Evolutionary conservation across 1,140 invertebrate genomes (phyloP).

Genomic region (Carposina sasakii): DNA sequence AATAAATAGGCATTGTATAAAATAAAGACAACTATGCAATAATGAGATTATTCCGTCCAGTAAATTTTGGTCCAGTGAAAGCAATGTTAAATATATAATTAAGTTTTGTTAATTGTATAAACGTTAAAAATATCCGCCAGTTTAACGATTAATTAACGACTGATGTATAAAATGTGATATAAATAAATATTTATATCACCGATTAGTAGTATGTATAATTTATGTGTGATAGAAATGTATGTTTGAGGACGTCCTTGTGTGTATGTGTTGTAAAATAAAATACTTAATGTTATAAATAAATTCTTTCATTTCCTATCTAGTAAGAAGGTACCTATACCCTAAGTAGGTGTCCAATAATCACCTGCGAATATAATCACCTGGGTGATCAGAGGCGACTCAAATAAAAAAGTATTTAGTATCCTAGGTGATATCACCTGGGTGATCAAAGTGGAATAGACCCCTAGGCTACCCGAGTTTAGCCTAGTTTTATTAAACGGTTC

Average conservation of each 20-base stretch:
- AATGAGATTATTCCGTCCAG: conserved; percentile 25
- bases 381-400: no score
- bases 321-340: no score
- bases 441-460: no score
- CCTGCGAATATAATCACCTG: no score
- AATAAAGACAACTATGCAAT: background rate
- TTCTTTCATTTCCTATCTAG: conserved; percentile 22
- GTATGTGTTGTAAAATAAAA: conserved; percentile 62
- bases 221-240: conserved; percentile 49
- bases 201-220: conserved; percentile 52
- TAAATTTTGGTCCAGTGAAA: no score
- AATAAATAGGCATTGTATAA: conserved; percentile 37
- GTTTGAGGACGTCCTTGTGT: conserved; percentile 70
- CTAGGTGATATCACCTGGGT: no score
- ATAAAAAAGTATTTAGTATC: no score
- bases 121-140: conserved; percentile 38
- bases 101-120: conserved; percentile 22
- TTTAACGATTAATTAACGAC: conserved; percentile 58
- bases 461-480: no score
- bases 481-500: no score
- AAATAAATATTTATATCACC: conserved; percentile 56
- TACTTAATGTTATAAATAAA: conserved; percentile 37
- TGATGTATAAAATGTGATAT: conserved; percentile 69
- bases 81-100: no score
- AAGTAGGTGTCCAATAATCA: no score